Percentiles rank a stretch among this genome's conserved stretches.
Evolutionary conservation across 2,888 invertebrate genomes (phyloP).

Genomic region (Tolmerus cingulatus): DNA sequence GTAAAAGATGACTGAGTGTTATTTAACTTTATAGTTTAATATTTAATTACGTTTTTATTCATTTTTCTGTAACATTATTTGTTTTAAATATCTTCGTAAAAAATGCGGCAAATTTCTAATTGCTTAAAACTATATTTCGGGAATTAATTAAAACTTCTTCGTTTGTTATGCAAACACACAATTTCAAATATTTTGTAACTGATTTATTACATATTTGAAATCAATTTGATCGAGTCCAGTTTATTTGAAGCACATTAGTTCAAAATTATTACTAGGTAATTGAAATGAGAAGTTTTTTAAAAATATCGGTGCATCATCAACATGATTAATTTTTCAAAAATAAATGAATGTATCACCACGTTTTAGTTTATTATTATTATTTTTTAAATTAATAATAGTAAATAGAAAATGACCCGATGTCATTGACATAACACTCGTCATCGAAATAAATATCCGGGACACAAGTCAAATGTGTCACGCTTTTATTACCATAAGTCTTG

Average conservation of each 20-base stretch:
- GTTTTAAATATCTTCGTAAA: no score
- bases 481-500: neutral
- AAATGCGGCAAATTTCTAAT: no score
- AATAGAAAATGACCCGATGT: neutral
- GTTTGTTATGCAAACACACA: neutral
- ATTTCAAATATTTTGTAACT: neutral
- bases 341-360: neutral
- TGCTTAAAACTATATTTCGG: no score
- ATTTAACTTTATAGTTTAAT: no score
- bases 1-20: no score
- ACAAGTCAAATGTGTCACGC: neutral
- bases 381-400: neutral
- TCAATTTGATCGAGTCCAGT: neutral
- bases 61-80: no score
- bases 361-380: neutral
- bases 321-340: neutral
- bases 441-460: neutral
- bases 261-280: neutral
- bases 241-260: neutral
- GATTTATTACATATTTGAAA: neutral
- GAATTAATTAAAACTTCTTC: neutral
- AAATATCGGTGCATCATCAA: neutral
- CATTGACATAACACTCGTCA: neutral
- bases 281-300: no score
- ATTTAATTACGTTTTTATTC: no score